Evolutionary conservation across 1,140 invertebrate genomes (phyloP).

Genomic region (Apis cerana): DNA sequence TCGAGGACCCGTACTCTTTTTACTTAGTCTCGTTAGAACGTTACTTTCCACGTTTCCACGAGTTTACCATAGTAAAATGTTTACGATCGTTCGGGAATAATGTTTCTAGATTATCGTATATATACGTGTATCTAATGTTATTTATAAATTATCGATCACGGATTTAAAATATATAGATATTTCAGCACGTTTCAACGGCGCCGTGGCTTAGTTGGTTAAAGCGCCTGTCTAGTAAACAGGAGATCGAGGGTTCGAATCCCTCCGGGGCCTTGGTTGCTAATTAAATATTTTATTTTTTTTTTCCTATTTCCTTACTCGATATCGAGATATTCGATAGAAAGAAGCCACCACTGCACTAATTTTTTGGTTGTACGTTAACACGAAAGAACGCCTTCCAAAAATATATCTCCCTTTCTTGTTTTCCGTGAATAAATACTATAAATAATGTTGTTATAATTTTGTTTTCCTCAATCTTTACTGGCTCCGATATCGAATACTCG

Average conservation of each 20-base stretch:
- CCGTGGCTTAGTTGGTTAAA: slow-evolving; percentile 84
- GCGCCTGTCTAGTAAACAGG: slow-evolving; percentile 84
- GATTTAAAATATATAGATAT: rapidly evolving
- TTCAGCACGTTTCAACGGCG: slow-evolving; percentile 59
- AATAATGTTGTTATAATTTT: too few relatives aligned
- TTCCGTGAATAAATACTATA: too few relatives aligned
- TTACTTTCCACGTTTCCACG: neutral
- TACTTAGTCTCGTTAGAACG: neutral
- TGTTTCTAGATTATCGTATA: neutral
- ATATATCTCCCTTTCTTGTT: too few relatives aligned
- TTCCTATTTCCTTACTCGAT: neutral
- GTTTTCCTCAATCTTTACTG: too few relatives aligned
- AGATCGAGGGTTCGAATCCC: slow-evolving; percentile 83
- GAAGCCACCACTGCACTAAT: neutral
- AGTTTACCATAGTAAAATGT: neutral
- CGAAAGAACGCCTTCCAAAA: too few relatives aligned
- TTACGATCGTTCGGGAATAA: too few relatives aligned
- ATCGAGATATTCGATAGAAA: too few relatives aligned
- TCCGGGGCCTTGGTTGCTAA: slow-evolving; percentile 76
- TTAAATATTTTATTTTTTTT: slow-evolving; percentile 35
- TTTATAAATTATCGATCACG: neutral
- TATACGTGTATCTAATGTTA: neutral
- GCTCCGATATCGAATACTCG: too few relatives aligned
- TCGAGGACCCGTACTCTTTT: too few relatives aligned
- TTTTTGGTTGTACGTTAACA: too few relatives aligned